Evolutionary conservation across 1,140 invertebrate species (phyloP), one percentile per base, ranked within the genome.

Genomic region (Drosophila guanche): DNA sequence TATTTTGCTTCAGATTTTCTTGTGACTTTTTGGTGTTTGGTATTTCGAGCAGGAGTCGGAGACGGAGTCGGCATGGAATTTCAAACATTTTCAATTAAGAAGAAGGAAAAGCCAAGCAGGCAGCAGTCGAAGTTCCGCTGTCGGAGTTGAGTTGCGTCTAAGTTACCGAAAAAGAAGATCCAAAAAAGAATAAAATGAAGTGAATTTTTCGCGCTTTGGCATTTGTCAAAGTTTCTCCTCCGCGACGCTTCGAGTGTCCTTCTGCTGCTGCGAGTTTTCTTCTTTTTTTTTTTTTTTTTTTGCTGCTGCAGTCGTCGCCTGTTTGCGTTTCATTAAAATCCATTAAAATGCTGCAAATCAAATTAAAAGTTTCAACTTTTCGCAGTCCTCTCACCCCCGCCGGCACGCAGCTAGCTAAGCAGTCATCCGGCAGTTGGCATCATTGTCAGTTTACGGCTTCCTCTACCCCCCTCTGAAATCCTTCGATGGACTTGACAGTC

Each of bases 311-410:
- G 42, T 70, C 77, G 73, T 67, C 51, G 65, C 69, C 71, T 85
- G 77, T 85, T 80, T 89, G 86, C 86, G 63, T 86, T 89, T 86
- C 84, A 88, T 89, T 89, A 80, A 81, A 81, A 85, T 85, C 86
- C 86, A 89, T 86, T 89, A 81, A 86, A 89, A 89, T 89, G 77
- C 85, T 86, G 85, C 80, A 89, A 89, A 89, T 89, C 86, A 89
- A 89, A 89, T 89, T 89, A 89, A 89, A 89, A 89, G 86, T 89
- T 89, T 89, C 56, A 55, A 75, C 74, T 88, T 69, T 77, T 37
- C 33, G 10, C 12, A 37, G 10, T 37, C 10, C 25, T 0, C 25
- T 6, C 25, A 0, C 25, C 25, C 25, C 33, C 33, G 3, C 33
- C 10, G 3, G 4, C 4, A 10, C 33, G 16, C 57, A 67, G 68